Percentiles rank a stretch among this genome's conserved stretches.
Evolutionary conservation across 2,797 vertebrate genomes (phyloP).

Genomic region (Merluccius polli): DNA sequence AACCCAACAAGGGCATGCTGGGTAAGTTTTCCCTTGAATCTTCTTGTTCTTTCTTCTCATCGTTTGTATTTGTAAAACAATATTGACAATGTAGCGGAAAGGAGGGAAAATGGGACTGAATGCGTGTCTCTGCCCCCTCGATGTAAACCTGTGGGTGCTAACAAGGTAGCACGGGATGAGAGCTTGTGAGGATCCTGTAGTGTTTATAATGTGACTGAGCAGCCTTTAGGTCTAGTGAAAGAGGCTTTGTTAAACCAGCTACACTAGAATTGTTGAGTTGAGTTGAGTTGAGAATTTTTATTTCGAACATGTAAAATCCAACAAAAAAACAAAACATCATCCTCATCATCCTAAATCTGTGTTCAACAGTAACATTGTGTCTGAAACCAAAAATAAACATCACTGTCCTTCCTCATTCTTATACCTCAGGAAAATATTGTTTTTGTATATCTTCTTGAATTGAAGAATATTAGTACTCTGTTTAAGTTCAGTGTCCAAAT

Average conservation of each 20-base stretch:
- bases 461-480: no score
- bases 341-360: no score
- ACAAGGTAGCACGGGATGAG: neutral
- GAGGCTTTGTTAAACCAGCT: neutral
- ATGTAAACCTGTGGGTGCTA: neutral
- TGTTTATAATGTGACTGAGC: neutral
- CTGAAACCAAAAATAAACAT: no score
- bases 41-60: neutral
- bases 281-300: no score
- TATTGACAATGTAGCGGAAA: neutral
- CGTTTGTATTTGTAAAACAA: neutral
- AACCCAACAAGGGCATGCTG: slow-evolving; percentile 98
- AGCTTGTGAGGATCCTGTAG: neutral
- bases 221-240: neutral
- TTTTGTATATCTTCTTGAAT: no score
- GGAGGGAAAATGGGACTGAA: neutral
- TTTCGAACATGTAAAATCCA: no score
- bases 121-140: neutral
- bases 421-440: no score
- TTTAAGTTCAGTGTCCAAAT: no score
- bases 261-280: neutral
- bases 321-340: no score
- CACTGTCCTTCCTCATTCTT: no score
- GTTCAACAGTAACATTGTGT: no score
- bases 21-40: slow-evolving; percentile 73